These are phyloP conservation scores for Leptopilina clavipes DNA, from an alignment of 1,140 invertebrate species.

Conservation along the genomic window DNA sequence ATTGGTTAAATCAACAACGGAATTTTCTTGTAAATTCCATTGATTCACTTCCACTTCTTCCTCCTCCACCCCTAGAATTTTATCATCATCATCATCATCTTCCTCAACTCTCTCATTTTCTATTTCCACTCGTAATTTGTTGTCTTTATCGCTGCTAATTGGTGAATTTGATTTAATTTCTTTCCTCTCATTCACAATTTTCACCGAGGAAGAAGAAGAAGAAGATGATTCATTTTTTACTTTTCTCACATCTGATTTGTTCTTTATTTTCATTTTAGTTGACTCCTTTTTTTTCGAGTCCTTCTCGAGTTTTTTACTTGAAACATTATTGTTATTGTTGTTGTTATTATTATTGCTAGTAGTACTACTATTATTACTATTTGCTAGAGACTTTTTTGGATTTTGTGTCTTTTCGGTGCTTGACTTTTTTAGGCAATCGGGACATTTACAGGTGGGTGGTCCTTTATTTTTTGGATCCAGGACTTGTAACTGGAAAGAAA, in stretches of 20 bases:
- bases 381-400: slow-evolving; percentile 3
- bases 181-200: not conserved
- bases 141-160: slow-evolving; percentile 2
- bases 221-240: not conserved
- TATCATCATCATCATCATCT: no score
- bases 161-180: not conserved
- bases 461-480: slow-evolving; percentile 72
- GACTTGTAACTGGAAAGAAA: slow-evolving; percentile 65
- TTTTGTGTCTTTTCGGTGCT: slow-evolving; percentile 46
- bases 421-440: slow-evolving; percentile 66
- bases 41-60: not conserved
- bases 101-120: no score
- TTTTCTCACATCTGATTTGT: not conserved
- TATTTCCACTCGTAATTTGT: not conserved
- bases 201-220: no score
- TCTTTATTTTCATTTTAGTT: not conserved
- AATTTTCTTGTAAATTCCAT: slow-evolving; percentile 43
- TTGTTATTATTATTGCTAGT: not conserved
- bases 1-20: slow-evolving; percentile 61
- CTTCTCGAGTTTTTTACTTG: slow-evolving; percentile 1
- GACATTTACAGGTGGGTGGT: slow-evolving; percentile 66
- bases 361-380: not conserved
- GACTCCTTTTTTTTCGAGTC: slow-evolving; percentile 24
- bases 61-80: no score
- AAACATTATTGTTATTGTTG: not conserved